Evolutionary conservation across 2,888 invertebrate species (phyloP).

Genomic region (Cremastinae sp.): DNA sequence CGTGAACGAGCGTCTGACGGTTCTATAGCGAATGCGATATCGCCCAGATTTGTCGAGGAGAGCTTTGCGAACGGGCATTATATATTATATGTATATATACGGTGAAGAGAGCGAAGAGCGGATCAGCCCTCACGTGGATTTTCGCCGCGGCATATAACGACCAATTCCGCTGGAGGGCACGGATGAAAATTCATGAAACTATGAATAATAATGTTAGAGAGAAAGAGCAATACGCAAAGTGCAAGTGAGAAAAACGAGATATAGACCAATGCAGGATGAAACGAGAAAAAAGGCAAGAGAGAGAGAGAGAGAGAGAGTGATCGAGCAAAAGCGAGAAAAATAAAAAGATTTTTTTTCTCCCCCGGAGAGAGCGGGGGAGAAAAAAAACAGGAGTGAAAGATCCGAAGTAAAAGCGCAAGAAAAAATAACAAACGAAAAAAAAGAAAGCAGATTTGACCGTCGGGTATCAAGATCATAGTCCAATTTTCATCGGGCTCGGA

Average conservation of each 20-base stretch:
- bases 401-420: not conserved
- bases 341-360: too few species aligned
- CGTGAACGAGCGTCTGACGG: constrained; percentile 30
- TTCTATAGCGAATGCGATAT: constrained; percentile 41
- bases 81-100: constrained; percentile 9
- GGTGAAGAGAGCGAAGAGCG: not conserved
- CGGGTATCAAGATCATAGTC: constrained; percentile 18
- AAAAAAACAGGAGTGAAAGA: not conserved
- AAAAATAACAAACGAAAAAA: not conserved
- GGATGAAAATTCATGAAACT: constrained; percentile 77
- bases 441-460: constrained; percentile 19
- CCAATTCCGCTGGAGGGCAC: constrained; percentile 67
- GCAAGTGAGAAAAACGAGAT: too few species aligned
- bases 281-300: too few species aligned
- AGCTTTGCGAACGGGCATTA: constrained; percentile 27
- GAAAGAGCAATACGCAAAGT: constrained; percentile 11
- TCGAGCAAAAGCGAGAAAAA: too few species aligned
- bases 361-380: constrained; percentile 12
- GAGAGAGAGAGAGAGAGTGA: too few species aligned
- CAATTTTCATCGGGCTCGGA: constrained; percentile 25
- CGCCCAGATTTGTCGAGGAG: constrained; percentile 50
- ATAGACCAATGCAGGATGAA: too few species aligned
- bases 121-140: constrained; percentile 44
- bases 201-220: constrained; percentile 74
- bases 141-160: constrained; percentile 66